Base-by-base conservation (phyloP, 2,797 vertebrate species). In the Sebastes alutus region DNA sequence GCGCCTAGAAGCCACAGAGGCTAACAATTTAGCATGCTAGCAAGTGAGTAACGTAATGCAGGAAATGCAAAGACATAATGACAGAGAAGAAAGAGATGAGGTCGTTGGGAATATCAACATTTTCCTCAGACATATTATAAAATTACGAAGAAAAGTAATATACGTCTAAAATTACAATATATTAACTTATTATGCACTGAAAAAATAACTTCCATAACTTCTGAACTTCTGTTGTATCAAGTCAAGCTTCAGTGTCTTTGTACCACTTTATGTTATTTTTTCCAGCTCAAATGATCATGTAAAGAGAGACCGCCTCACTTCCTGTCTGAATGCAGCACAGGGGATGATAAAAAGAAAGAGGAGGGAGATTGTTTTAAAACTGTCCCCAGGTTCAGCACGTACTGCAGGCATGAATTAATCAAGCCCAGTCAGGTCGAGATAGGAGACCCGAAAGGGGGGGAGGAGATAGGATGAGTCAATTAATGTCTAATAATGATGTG, bases 401-500 rank as follows among this genome's bases (percentile, higher is more conserved):
- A 72, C 69, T 30, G 74, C 71, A 73, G 83, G 49, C 83, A 49
- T 38, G 23, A 88, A 88, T 81, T 83, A 83, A 91, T 89, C 82
- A 83, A 65, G 25, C 22, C 65, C 16, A 60, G 75, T 46, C 67
- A 79, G 74, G 75, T 52, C 0, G 11, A 79, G 79, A 76, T 63
- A 67, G 64, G 55, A 56, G 55, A 77, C 62, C 69, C 7, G 2
- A 80, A 75, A 75, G 64, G 7, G 25, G 68, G 55, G 35, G 22
- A 71, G 62, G 46, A 72, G 83, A 85, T 75, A 84, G 78, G 73
- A 75, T 70, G 84, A 90, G 78, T 85, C 83, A 84, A 83, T 92
- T 90, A 85, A 87, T 82, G 81, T 85, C 63, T 77, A 18, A 83
- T 86, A 85, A 87, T 60, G 69, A 89, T 83, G 83, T 81, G 78